Evolutionary conservation across 2,888 invertebrate species (phyloP), one percentile per base, ranked within the genome.

Genomic region (Acanthococcus lagerstroemiae): DNA sequence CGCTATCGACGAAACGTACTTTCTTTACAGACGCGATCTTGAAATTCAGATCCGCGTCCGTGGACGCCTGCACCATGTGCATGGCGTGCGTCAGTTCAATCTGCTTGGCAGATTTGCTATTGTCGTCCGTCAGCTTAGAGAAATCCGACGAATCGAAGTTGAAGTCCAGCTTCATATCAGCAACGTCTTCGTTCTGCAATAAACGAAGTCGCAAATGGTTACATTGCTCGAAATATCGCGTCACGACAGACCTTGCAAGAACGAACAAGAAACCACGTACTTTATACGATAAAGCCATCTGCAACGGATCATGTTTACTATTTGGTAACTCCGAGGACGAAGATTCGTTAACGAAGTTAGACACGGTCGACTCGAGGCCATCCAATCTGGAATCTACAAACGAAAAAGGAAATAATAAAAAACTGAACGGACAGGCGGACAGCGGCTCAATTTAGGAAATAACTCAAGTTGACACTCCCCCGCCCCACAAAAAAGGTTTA

Each of bases 1-100:
- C n/a, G 17, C 9, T 3, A 17, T 26, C 17, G 7, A 3, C 17
- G 27, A 3, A 26, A 45, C 27, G 52, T 45, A 83, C 82, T 72
- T 88, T 90, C 77, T 95, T 95, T 52, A 94, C 94, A 70, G 92
- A 90, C 44, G 92, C 92, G 72, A 95, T 94, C 79, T 95, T 95
- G 78, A 90, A 84, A 78, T 92, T 92, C 71, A 95, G 83, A 77
- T 95, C 95, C 45, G 92, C 92, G 24, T 45, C 57, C 45, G 91
- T 88, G 70, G 88, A 84, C 19, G 86, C 86, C 12, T 87, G 87
- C 71, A 88, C 88, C 70, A 82, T 79, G 69, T 84, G 82, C 71
- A 85, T 84, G 1, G 81, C 79, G 66, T 79, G 76, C n/a, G 83
- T 80, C 72, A 84, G 74, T 52, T 72, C 70, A 57, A 80, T 73